Percentiles rank a stretch among this genome's conserved stretches.
Conservation (phyloP, 2,113 vertebrate genomes). For the Myotis lucifugus region DNA sequence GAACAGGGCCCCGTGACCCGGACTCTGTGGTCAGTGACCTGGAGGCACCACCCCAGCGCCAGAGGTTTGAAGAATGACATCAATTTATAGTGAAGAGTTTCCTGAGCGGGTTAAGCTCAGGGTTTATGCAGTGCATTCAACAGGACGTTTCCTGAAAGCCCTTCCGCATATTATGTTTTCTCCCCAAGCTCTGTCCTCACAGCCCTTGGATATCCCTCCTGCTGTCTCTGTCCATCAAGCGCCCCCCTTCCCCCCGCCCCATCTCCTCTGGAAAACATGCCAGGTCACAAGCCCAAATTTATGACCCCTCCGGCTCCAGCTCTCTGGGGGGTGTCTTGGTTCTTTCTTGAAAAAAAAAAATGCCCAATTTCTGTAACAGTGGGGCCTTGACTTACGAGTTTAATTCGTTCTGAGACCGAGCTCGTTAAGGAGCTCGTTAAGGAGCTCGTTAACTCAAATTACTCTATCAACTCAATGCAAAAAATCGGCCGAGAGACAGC, state of each 20-base stretch:
- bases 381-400: too few relatives aligned
- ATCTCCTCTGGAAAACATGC: background rate
- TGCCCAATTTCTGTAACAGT: background rate
- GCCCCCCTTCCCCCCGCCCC: too few relatives aligned
- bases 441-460: too few relatives aligned
- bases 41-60: background rate
- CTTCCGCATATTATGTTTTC: background rate
- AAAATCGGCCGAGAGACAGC: too few relatives aligned
- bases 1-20: background rate
- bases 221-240: fast-evolving
- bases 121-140: background rate
- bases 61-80: background rate
- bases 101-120: background rate
- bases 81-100: background rate
- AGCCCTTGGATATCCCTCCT: background rate
- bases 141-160: background rate
- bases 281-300: fast-evolving
- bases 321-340: background rate
- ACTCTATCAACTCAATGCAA: too few relatives aligned
- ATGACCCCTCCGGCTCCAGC: background rate
- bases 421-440: too few relatives aligned
- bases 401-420: too few relatives aligned
- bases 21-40: background rate
- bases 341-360: background rate
- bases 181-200: background rate